Evolutionary conservation across 2,888 invertebrate species (phyloP).

Genomic region (Latheticus oryzae): DNA sequence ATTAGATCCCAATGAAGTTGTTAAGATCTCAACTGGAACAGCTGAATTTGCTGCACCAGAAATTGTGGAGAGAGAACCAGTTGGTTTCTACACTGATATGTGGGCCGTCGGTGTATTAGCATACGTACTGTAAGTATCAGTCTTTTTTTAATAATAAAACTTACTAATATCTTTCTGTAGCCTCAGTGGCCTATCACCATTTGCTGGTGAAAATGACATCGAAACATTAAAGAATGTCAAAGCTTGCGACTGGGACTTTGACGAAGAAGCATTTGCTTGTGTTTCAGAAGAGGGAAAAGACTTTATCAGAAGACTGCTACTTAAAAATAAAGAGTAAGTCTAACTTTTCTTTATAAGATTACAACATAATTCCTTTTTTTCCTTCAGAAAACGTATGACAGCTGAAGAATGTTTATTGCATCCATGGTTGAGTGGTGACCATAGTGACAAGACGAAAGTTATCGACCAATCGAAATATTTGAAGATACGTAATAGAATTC

Average conservation of each 20-base stretch:
- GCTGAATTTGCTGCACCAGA: conserved; percentile 99
- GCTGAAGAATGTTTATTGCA: conserved; percentile 97
- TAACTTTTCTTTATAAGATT: conserved; percentile 2
- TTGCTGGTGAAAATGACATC: conserved; percentile 98
- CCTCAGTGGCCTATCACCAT: conserved; percentile 96
- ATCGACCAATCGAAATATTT: conserved; percentile 90
- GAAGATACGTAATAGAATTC: conserved; percentile 87
- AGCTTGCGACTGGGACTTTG: conserved; percentile 99
- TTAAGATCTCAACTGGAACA: conserved; percentile 99
- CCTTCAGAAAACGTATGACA: conserved; percentile 90
- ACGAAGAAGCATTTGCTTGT: conserved; percentile 91
- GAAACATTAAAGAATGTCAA: conserved; percentile 98
- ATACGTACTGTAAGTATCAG: conserved; percentile 91
- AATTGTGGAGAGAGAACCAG: conserved; percentile 97
- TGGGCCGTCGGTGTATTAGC: conserved; percentile 99
- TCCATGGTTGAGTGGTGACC: conserved; percentile 93
- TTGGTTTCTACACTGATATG: conserved; percentile 99
- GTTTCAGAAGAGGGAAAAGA: conserved; percentile 98
- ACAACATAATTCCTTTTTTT: conserved; percentile 6
- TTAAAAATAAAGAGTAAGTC: conserved; percentile 92
- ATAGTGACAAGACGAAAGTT: conserved; percentile 77
- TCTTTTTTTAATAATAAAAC: conserved; percentile 27
- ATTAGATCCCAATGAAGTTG: conserved; percentile 97
- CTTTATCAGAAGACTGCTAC: conserved; percentile 92
- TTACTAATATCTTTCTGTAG: conserved; percentile 64